Base-by-base conservation (phyloP, 2,888 invertebrate genomes). In the Smittia sp. region DNA sequence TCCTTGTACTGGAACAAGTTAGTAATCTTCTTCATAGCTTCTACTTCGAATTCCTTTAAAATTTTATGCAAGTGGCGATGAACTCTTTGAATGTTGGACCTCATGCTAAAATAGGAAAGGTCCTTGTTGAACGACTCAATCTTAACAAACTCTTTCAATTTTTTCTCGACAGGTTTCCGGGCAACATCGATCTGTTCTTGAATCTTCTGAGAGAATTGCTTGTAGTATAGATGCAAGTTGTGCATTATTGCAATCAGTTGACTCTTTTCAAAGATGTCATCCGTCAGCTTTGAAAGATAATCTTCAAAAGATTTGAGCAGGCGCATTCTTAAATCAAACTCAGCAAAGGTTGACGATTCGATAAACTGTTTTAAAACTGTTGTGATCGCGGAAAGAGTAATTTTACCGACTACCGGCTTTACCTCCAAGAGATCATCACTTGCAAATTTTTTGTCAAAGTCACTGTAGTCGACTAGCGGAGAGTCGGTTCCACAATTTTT, bases 71-170 rank as follows among this genome's bases (percentile, higher is more conserved):
- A 83, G 20, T 90, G 92, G 75, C 91, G 89, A 79, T 97, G 96
- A 0, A 94, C 91, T 79, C 93, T 94, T 52, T 92, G 90, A 0
- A 96, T 90, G 0, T 94, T 91, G 76, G 92, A 91, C 77, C 93
- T 94, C 73, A 98, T 90, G 38, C 96, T 90, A 89, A 94, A 97
- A 80, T 96, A 96, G 78, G 32, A 6, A 13, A 94, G 87, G 79
- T 99, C 98, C 78, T 94, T 90, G 78, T 91, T 93, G 93, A 98
- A 99, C 46, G 94, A 87, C 69, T 93, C 93, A 73, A 99, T 97
- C 82, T 97, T 96, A 0, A 98, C 92, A 79, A 94, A 95, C 77
- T 96, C 96, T 76, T 91, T 90, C 11, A 99, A 81, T 80, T 95
- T 92, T 82, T 94, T 95, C 79, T 97, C 96, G 75, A 98, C 92